These are phyloP conservation scores for Oreochromis grahami DNA, from an alignment of 2,797 vertebrate genomes.

Conservation along the genomic window DNA sequence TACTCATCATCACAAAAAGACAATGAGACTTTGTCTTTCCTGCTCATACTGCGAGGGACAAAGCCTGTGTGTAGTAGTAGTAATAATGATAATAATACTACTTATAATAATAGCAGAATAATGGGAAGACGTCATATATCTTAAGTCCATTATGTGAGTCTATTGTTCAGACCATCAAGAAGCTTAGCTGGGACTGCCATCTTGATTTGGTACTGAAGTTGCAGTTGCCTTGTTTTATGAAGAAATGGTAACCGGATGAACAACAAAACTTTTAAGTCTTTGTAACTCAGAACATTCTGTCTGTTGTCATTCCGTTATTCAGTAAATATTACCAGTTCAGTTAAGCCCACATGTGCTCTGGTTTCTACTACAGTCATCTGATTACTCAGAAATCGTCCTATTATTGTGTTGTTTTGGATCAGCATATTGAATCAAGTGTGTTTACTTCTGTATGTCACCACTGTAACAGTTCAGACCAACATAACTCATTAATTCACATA, in stretches of 20 bases:
- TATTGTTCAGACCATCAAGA: constrained; percentile 12
- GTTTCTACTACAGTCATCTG: not conserved
- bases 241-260: not conserved
- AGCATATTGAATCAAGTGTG: not conserved
- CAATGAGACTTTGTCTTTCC: not conserved
- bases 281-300: not conserved
- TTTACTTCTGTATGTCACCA: not conserved
- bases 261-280: not conserved
- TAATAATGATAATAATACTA: not conserved
- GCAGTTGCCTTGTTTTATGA: not conserved
- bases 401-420: constrained; percentile 21
- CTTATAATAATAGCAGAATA: not conserved
- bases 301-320: constrained; percentile 1
- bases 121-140: not conserved
- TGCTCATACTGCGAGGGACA: not conserved
- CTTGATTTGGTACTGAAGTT: not conserved
- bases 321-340: constrained; percentile 18
- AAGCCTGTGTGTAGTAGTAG: not conserved
- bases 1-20: not conserved
- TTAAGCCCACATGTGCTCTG: constrained; percentile 26
- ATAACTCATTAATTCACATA: not conserved
- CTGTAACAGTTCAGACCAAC: not conserved
- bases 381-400: not conserved
- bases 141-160: constrained; percentile 22
- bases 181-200: not conserved